Percentiles rank a stretch among this genome's conserved stretches.
Evolutionary conservation across 2,113 vertebrate species (phyloP).

Genomic region (Sminthopsis crassicaudata): DNA sequence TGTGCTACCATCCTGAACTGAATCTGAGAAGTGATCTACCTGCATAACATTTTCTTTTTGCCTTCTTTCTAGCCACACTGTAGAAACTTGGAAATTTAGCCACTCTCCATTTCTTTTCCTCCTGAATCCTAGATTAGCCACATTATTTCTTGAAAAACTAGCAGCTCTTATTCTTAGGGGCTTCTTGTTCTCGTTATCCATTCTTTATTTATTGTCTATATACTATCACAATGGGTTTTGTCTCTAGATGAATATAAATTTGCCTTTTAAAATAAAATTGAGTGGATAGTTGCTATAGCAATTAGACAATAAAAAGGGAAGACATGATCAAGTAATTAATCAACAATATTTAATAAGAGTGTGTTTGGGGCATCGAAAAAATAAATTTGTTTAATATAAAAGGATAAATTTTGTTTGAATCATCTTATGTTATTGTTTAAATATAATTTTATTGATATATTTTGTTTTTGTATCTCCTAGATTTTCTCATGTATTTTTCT

Average conservation of each 20-base stretch:
- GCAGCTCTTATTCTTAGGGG: background rate
- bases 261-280: background rate
- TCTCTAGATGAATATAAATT: background rate
- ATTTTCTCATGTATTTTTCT: background rate
- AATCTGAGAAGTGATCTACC: background rate
- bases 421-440: background rate
- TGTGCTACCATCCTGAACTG: background rate
- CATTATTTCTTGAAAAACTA: background rate
- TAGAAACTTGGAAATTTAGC: background rate
- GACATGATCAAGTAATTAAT: background rate
- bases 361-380: background rate
- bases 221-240: background rate
- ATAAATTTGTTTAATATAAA: background rate
- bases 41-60: background rate
- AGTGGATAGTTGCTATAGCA: background rate
- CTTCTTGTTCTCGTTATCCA: background rate
- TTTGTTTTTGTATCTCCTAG: background rate
- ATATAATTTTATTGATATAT: background rate
- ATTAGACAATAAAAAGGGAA: background rate
- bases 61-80: background rate
- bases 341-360: background rate
- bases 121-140: background rate
- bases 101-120: background rate
- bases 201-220: background rate
- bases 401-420: background rate